phyloP scores from a whole-genome alignment of 1,140 invertebrate species.

The Pogonus chalceus region DNA sequence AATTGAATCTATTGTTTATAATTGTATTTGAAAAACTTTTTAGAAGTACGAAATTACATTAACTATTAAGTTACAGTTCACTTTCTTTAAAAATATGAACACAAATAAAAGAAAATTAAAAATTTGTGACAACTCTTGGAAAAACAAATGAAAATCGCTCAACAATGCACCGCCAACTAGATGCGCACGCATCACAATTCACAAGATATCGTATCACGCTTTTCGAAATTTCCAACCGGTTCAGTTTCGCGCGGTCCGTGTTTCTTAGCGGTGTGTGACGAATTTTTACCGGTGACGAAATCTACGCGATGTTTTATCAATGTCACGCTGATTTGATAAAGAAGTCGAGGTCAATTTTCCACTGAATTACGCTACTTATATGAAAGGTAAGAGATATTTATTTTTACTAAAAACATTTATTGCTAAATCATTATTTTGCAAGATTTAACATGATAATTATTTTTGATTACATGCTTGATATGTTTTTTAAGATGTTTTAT shows the following conservation, averaged over 20 bases:
- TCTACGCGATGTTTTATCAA: conserved; percentile 2
- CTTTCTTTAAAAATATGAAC: no score
- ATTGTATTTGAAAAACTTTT: no score
- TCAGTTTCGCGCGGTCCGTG: not conserved
- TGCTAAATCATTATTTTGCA: not conserved
- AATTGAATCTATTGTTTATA: no score
- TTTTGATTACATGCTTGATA: not conserved
- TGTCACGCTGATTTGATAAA: not conserved
- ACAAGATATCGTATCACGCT: not conserved
- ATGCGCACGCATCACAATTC: not conserved
- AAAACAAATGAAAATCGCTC: no score
- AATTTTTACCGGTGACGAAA: not conserved
- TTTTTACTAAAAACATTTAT: not conserved
- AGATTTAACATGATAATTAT: not conserved
- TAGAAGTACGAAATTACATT: no score
- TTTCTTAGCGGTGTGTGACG: not conserved
- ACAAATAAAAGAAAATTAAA: no score
- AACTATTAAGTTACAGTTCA: no score
- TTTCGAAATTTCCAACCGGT: not conserved
- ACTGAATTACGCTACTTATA: not conserved
- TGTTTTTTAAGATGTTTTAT: no score
- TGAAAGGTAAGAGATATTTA: not conserved
- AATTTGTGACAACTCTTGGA: no score
- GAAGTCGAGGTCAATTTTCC: conserved; percentile 2
- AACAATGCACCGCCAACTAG: not conserved